Base-by-base conservation (phyloP, 2,113 vertebrate genomes). In the Dipodomys merriami region DNA sequence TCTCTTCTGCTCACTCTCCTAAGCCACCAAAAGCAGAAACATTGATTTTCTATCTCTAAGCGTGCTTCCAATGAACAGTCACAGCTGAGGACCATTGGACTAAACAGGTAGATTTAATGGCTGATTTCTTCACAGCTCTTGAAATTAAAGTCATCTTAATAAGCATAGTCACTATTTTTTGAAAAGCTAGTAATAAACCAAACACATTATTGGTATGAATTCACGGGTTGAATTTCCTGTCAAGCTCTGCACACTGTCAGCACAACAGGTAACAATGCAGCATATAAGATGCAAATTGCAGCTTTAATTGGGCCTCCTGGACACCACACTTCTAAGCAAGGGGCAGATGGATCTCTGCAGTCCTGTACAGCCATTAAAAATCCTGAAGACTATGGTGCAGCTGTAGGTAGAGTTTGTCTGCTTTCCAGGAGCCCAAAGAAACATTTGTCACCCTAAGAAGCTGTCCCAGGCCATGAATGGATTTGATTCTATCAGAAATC, bases 391-490 rank as follows among this genome's bases (percentile, higher is more conserved):
- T 65, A 46, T 74, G 60, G 15, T 90, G 30, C 83, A 95, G 89
- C 83, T 95, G 91, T 20, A 77, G 73, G 25, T n/a, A 78, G 29
- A 93, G 76, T 10, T 81, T 87, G 33, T 80, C 22, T 74, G 94
- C 67, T 81, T 90, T 64, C 77, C 64, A 86, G 80, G 30, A 46
- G 20, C 64, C 44, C 69, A 72, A 13, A 35, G 57, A 94, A 95
- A 86, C 82, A 93, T 30, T 68, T 90, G 90, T 79, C 44, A 73
- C 71, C 65, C 33, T 44, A 85, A 91, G 74, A 95, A 96, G 85
- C 96, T 97, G 95, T 91, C 79, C 82, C 62, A 35, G 53, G 30
- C 33, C 67, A 46, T 67, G 91, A 89, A 77, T 30, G 71, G 73
- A 49, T 94, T 76, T 73, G 30, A 64, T 46, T 84, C 81, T 74